These are phyloP conservation scores for Sylvicapra grimmia DNA, from an alignment of 2,113 vertebrate species.

Conservation along the genomic window DNA sequence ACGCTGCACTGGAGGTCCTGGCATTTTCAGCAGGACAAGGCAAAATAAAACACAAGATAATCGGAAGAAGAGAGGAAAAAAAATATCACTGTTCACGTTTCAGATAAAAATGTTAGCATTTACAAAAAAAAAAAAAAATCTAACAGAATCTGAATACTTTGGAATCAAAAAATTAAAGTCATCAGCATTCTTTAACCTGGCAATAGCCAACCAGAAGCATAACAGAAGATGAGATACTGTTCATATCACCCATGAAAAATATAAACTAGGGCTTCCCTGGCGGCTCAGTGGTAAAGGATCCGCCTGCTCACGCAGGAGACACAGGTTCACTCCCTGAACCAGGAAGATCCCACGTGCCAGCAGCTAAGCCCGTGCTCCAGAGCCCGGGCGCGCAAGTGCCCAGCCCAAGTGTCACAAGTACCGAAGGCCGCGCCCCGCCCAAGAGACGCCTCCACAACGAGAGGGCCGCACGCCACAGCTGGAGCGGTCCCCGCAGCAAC, in stretches of 20 bases:
- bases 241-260: neutral
- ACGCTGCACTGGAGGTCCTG: neutral
- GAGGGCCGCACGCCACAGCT: accelerated
- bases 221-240: neutral
- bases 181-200: neutral
- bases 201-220: neutral
- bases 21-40: neutral
- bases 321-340: accelerated
- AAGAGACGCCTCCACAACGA: accelerated
- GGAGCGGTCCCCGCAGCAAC: neutral
- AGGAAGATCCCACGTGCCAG: neutral
- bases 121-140: neutral
- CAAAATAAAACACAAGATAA: neutral
- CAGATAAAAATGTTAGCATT: neutral
- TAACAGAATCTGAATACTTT: neutral
- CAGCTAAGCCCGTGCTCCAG: neutral
- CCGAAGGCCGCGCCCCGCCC: neutral
- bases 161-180: neutral
- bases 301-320: neutral
- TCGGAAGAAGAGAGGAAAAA: neutral
- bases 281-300: neutral
- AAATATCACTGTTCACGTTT: neutral
- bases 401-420: accelerated
- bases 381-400: accelerated
- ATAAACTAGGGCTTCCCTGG: neutral